Evolutionary conservation across 1,140 invertebrate species (phyloP).

Genomic region (Dendrolimus kikuchii): DNA sequence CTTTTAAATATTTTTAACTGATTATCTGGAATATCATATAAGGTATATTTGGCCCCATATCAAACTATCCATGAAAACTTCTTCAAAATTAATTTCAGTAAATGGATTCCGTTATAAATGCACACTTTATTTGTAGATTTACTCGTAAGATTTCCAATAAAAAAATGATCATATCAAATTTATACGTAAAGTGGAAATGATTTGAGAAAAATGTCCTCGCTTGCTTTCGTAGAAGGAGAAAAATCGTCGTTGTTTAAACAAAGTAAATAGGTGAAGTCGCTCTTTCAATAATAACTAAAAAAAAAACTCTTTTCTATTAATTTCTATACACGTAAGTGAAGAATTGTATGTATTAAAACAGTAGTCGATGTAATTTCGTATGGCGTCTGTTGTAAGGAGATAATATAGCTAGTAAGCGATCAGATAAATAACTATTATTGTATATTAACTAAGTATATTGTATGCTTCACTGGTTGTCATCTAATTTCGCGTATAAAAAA

Average conservation of each 20-base stretch:
- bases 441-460: slow-evolving; percentile 26
- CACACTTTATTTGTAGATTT: slow-evolving; percentile 31
- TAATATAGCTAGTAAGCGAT: slow-evolving; percentile 43
- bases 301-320: slow-evolving; percentile 6
- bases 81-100: too few relatives aligned
- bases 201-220: slow-evolving; percentile 27
- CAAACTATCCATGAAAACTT: too few relatives aligned
- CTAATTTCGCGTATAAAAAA: too few relatives aligned
- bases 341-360: slow-evolving; percentile 47
- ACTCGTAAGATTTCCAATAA: slow-evolving; percentile 42
- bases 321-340: slow-evolving; percentile 14
- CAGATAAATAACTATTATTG: slow-evolving; percentile 36
- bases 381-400: slow-evolving; percentile 44
- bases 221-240: slow-evolving; percentile 48
- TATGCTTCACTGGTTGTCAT: slow-evolving; percentile 15
- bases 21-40: too few relatives aligned
- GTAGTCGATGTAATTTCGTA: slow-evolving; percentile 59
- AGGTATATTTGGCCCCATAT: too few relatives aligned
- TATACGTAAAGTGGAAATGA: slow-evolving; percentile 55
- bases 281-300: slow-evolving; percentile 28
- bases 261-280: neutral
- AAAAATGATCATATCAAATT: slow-evolving; percentile 68
- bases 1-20: too few relatives aligned
- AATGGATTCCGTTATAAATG: slow-evolving; percentile 4
- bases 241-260: slow-evolving; percentile 18